A percentile compares a stretch with the other conserved stretches of the same genome.
Evolutionary conservation across 1,140 invertebrate species (phyloP).

Genomic region (Drosophila mayri): DNA sequence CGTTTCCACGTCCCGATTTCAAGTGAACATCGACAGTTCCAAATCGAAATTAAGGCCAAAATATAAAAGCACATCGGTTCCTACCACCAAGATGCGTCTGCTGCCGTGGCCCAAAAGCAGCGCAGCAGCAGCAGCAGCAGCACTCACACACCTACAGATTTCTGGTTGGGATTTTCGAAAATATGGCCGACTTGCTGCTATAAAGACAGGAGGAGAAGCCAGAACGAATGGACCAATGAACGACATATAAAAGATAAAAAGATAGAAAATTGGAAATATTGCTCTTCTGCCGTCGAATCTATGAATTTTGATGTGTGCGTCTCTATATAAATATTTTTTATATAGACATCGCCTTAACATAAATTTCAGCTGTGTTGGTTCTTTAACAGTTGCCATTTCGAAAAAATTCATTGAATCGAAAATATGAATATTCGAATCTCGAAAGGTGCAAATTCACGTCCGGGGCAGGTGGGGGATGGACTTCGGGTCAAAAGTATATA

Average conservation of each 20-base stretch:
- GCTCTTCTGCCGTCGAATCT: slow-evolving; percentile 41
- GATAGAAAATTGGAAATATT: slow-evolving; percentile 82
- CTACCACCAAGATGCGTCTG: slow-evolving; percentile 77
- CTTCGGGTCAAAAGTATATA: slow-evolving; percentile 51
- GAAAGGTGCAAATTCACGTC: slow-evolving; percentile 66
- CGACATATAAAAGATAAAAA: slow-evolving; percentile 76
- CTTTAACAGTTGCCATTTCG: slow-evolving; percentile 77
- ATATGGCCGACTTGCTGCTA: slow-evolving; percentile 66
- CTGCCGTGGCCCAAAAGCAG: slow-evolving; percentile 45
- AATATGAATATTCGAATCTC: slow-evolving; percentile 52
- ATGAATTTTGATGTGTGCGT: slow-evolving; percentile 36
- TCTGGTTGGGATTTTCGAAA: slow-evolving; percentile 58
- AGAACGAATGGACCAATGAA: slow-evolving; percentile 61
- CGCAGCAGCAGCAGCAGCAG: slow-evolving; percentile 56
- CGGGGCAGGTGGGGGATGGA: slow-evolving; percentile 11
- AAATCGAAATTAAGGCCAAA: slow-evolving; percentile 85
- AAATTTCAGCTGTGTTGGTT: slow-evolving; percentile 38
- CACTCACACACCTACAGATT: slow-evolving; percentile 23
- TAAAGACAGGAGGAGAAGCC: slow-evolving; percentile 48
- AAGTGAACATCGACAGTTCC: slow-evolving; percentile 84
- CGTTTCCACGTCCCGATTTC: slow-evolving; percentile 85
- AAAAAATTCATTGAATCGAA: slow-evolving; percentile 27
- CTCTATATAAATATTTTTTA: slow-evolving; percentile 14
- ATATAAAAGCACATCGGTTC: slow-evolving; percentile 75
- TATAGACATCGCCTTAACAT: slow-evolving; percentile 30